Base-by-base conservation (phyloP, 2,888 invertebrate genomes). In the Dendrolimus pini region DNA sequence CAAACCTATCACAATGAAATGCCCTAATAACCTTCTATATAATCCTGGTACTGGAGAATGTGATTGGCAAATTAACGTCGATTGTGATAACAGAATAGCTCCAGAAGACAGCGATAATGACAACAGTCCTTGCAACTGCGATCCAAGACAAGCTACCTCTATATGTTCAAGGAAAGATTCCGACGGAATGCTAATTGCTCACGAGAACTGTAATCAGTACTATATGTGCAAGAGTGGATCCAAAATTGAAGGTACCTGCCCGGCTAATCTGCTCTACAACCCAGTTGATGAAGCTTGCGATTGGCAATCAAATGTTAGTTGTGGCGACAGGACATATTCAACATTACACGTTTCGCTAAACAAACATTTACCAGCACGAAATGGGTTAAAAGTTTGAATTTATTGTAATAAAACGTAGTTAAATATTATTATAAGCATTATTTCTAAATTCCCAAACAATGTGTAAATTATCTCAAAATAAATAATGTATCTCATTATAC, bases 191-290 rank as follows among this genome's bases (percentile, higher is more conserved):
- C 58, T 75, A 14, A 65, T 81, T 13, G 77, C 79, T 18, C 79
- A 81, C 54, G 70, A 75, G 58, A 65, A 69, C 55, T 81, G 81
- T 58, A 68, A 71, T 56, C 69, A 77, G 58, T 81, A 72, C 65
- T 80, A 78, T 60, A 62, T 68, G 13, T 80, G 81, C 54, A 58
- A 61, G n/a, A 64, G 64, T 8, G 77, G 76, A 7, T 52, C 56
- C 1, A 75, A 77, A 1, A 63, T 78, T 3, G 58, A 63, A 1
- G 57, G 68, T 6, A 64, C 62, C 12, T 82, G 81, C 58, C 64
- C 65, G 7, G 59, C 41, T 1, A 65, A 61, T 8, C 69, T 80
- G 2, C 62, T 75, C 42, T 82, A 68, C 61, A 75, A 79, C 54
- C 66, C 74, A 0, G 30, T 58, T 7, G 71, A 62, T 2, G 60